Conservation (phyloP, 2,888 invertebrate genomes). For the Linyphia triangularis region DNA sequence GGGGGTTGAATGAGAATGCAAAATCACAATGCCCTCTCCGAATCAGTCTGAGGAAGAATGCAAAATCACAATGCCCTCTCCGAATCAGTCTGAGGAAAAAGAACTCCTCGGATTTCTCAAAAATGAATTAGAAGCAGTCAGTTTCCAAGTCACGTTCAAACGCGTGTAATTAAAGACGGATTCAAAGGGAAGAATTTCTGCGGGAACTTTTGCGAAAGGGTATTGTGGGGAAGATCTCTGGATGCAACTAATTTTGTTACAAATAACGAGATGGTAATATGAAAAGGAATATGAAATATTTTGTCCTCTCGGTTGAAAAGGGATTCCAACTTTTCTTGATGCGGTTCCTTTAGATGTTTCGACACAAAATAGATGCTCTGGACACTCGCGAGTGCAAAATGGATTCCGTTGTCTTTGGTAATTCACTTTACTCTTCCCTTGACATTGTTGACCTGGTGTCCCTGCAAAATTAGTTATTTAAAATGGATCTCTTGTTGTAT, state of each 20-base stretch:
- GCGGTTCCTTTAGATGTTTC: slow-evolving; percentile 58
- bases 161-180: slow-evolving; percentile 71
- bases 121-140: slow-evolving; percentile 68
- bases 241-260: slow-evolving; percentile 74
- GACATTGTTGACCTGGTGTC: slow-evolving; percentile 12
- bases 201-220: slow-evolving; percentile 25
- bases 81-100: slow-evolving; percentile 51
- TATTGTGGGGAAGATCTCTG: slow-evolving; percentile 37
- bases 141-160: slow-evolving; percentile 70
- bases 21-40: slow-evolving; percentile 62
- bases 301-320: slow-evolving; percentile 69
- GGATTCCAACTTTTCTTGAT: slow-evolving; percentile 61
- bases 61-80: slow-evolving; percentile 67
- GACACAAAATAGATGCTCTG: slow-evolving; percentile 31
- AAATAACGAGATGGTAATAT: slow-evolving; percentile 74
- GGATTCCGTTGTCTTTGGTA: slow-evolving; percentile 17
- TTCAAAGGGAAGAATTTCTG: slow-evolving; percentile 56
- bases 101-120: slow-evolving; percentile 66
- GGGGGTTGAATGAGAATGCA: slow-evolving; percentile 73
- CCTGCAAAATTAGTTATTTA: no score
- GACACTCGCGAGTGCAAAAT: slow-evolving; percentile 23
- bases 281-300: slow-evolving; percentile 75
- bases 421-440: slow-evolving; percentile 25
- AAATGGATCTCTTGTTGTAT: no score
- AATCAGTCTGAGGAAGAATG: slow-evolving; percentile 59